Base-by-base conservation (phyloP, 2,797 vertebrate genomes). In the Ctenopoma multispine region DNA sequence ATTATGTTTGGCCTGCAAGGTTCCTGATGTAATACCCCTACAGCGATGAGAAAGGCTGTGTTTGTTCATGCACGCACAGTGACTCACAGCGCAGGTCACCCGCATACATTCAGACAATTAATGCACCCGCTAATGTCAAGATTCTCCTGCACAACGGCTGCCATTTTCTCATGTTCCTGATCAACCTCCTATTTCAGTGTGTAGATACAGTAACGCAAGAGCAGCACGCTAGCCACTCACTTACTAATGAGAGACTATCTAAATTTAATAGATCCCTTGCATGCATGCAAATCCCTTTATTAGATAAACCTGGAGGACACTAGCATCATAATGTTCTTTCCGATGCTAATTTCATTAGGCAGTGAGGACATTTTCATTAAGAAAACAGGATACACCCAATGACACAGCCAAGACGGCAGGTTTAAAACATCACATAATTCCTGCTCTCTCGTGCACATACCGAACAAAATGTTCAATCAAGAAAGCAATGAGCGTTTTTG, bases 41-140 rank as follows among this genome's bases (percentile, higher is more conserved):
- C 79, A 69, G 76, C 69, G 64, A 71, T 34, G 13, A 57, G 58
- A 83, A 43, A 59, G 75, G 29, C 55, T 24, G 54, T 64, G 83
- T 80, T 83, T 87, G 63, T 82, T 83, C 72, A 78, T 85, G 86
- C 76, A 54, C 83, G 58, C 81, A 74, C 77, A 66, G 44, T 41
- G 64, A 65, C 72, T 73, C 57, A 34, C 40, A 61, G 70, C 29
- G 15, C 58, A 67, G 62, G 70, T 83, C 11, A 54, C 68, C 81
- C 72, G 81, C 84, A 90, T 83, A 75, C 78, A 86, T 86, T 87
- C 72, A 78, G 68, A 46, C 76, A 75, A 87, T 90, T 81, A 89
- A 75, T 57, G 69, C 61, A 43, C 46, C 74, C 51, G 12, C 77
- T 87, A 80, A 84, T 81, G 72, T 59, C 6, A 63, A 84, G 66